Base-by-base conservation (phyloP, 2,888 invertebrate genomes). In the Zygaena filipendulae region DNA sequence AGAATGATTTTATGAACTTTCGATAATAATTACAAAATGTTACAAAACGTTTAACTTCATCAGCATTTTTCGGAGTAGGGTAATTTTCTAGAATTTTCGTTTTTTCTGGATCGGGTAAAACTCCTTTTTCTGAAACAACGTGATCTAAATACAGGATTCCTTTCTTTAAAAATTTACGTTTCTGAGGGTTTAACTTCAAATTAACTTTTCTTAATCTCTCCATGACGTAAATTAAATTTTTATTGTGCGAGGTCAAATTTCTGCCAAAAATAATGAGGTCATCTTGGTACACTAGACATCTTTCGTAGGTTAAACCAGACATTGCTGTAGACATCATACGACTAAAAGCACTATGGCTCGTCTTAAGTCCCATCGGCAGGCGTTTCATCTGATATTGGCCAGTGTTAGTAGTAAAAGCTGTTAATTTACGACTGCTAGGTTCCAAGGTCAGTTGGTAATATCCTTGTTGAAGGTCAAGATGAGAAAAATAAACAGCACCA, bases 301-400 rank as follows among this genome's bases (percentile, higher is more conserved):
- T 31, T 16, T 39, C 36, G 26, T 36, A 35, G 7, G 16, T 35
- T 21, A 40, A 21, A 4, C 39, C 43, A 4, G 37, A 27, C 32
- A 38, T 35, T 3, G 39, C 40, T 8, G 37, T 21, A 4, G 33
- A 28, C 30, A 43, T 39, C 20, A 39, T 29, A 13, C 40, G 22
- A 2, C 35, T 32, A 12, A 40, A 43, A 3, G 35, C 21, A 28
- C 25, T 39, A 1, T 30, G 37, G 11, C 32, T 34, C 1, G 22
- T 41, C 25, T 43, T 40, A 8, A 40, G 13, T 4, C 38, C 40
- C 36, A 39, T 39, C 1, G 36, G 40, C 10, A 38, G 3, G 3
- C 39, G 27, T 11, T 23, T 43, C 38, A 39, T 36, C 14, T 39
- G 38, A 14, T 33, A 42, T 26, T 42, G 33, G 3, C 25, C 28